Conservation (phyloP, 2,797 vertebrate species). For the Takifugu rubripes region DNA sequence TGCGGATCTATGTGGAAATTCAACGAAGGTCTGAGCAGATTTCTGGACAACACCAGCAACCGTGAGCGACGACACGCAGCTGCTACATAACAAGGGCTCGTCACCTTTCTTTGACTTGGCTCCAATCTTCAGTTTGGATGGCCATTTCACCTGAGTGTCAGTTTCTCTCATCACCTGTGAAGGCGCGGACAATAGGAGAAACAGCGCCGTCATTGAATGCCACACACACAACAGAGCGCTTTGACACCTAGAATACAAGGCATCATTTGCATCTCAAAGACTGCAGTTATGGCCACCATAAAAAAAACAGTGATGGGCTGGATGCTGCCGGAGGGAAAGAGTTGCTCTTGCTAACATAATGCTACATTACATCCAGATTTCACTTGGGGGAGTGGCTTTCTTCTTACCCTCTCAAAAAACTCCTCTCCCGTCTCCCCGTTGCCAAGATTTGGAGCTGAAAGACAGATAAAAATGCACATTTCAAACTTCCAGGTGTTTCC, state of each 20-base stretch:
- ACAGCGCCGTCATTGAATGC: conserved; percentile 20
- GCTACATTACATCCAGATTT: conserved; percentile 14
- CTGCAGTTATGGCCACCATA: conserved; percentile 44
- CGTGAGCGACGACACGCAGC: too few species aligned
- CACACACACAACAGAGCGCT: conserved; percentile 30
- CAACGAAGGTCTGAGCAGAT: background rate
- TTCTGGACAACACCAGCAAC: too few species aligned
- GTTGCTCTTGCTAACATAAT: conserved; percentile 24
- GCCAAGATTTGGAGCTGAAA: conserved; percentile 66
- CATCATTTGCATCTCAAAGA: conserved; percentile 69
- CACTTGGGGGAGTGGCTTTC: background rate
- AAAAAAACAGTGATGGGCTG: conserved; percentile 42
- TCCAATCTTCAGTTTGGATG: conserved; percentile 82
- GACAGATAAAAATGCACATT: conserved; percentile 16
- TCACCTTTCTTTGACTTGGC: conserved; percentile 84
- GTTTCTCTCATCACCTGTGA: conserved; percentile 81
- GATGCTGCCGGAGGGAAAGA: background rate
- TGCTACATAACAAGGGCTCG: background rate
- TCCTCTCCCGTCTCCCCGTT: conserved; percentile 69
- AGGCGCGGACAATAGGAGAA: conserved; percentile 28
- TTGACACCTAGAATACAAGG: conserved; percentile 50
- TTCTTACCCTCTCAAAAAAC: conserved; percentile 79
- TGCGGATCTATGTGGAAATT: conserved; percentile 73
- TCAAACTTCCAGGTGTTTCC: background rate
- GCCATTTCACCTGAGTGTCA: conserved; percentile 83